A percentile compares a stretch with the other conserved stretches of the same genome.
Evolutionary conservation across 2,113 vertebrate species (phyloP).

Genomic region (Equus przewalskii): DNA sequence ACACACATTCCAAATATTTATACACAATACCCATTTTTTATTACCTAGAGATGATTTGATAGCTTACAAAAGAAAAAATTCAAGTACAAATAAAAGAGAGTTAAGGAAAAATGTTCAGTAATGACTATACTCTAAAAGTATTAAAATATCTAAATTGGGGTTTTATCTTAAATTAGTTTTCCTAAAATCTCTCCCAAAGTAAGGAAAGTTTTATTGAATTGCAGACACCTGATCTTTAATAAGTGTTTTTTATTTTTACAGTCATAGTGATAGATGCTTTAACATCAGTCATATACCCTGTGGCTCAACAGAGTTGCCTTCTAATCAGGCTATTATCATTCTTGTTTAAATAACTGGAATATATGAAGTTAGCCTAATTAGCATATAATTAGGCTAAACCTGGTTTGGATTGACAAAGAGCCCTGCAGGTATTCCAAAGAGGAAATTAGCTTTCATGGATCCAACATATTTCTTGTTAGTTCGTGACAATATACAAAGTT

Average conservation of each 20-base stretch:
- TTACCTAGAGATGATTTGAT: background rate
- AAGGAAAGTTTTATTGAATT: background rate
- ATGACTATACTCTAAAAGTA: constrained; percentile 12
- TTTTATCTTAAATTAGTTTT: constrained; percentile 31
- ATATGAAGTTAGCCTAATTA: constrained; percentile 49
- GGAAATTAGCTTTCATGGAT: constrained; percentile 9
- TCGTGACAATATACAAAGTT: background rate
- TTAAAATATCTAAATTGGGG: background rate
- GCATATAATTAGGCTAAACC: background rate
- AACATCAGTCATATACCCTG: background rate
- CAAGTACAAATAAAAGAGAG: background rate
- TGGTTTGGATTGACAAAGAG: background rate
- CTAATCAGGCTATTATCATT: background rate
- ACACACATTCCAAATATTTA: background rate
- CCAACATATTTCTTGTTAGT: background rate
- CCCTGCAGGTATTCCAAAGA: background rate
- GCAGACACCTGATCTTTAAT: background rate
- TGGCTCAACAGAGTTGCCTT: constrained; percentile 5
- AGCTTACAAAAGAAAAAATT: background rate
- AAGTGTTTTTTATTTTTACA: background rate
- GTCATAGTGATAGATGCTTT: background rate
- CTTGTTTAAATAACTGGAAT: constrained; percentile 6
- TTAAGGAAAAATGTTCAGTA: background rate
- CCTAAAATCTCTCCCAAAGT: background rate
- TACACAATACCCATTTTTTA: background rate